A percentile compares a stretch with the other conserved stretches of the same genome.
Conservation (phyloP, 1,140 invertebrate species). For the Ceratitis capitata region DNA sequence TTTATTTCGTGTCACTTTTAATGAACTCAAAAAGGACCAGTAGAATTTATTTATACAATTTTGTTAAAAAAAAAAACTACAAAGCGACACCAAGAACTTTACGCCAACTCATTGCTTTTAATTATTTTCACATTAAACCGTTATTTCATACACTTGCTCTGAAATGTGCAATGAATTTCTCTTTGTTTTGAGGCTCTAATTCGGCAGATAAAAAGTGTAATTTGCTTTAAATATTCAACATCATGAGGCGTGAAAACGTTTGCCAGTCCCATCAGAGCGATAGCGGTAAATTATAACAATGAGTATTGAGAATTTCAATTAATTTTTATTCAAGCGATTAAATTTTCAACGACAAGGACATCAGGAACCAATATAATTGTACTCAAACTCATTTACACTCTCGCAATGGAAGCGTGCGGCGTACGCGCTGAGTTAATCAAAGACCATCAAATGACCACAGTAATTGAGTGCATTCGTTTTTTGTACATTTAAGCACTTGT, state of each 20-base stretch:
- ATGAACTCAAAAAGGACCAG: too few species aligned
- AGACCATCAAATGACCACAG: neutral
- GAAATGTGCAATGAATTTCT: neutral
- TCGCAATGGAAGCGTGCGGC: neutral
- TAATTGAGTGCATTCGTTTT: too few species aligned
- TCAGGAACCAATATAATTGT: neutral
- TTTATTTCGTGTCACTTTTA: neutral
- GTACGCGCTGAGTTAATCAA: neutral
- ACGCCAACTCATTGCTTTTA: neutral
- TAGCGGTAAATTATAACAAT: neutral
- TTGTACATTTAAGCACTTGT: too few species aligned
- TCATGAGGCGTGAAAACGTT: neutral
- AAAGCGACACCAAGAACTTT: neutral
- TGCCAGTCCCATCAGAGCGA: neutral
- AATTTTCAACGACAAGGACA: neutral
- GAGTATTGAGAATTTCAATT: neutral
- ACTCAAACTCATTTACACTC: neutral
- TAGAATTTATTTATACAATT: too few species aligned
- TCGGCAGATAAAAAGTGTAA: neutral
- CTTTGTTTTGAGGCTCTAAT: neutral
- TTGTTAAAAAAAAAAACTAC: neutral
- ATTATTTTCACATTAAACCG: neutral
- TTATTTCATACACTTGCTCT: neutral
- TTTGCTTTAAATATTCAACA: neutral
- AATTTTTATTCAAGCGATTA: conserved; percentile 1